Evolutionary conservation across 2,888 invertebrate species (phyloP).

Genomic region (Drosophila paramelanica): DNA sequence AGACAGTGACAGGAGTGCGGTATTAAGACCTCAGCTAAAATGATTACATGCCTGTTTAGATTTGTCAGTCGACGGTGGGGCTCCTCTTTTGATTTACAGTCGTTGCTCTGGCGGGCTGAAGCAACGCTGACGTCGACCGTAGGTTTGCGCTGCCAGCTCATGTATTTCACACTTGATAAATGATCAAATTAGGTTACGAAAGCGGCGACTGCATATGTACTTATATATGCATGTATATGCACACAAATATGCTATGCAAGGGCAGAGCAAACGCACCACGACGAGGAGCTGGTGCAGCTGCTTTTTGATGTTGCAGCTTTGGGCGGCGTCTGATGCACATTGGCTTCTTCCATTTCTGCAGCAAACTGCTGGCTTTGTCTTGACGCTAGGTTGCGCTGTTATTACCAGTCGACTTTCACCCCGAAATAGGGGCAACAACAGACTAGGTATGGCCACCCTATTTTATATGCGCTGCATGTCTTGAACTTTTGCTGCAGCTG

Average conservation of each 20-base stretch:
- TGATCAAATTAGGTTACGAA: constrained; percentile 74
- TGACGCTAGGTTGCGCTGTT: constrained; percentile 22
- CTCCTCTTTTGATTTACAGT: constrained; percentile 57
- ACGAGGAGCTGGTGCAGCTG: constrained; percentile 21
- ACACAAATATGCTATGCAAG: neutral
- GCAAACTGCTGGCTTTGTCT: constrained; percentile 47
- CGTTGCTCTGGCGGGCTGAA: constrained; percentile 15
- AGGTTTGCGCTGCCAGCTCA: constrained; percentile 55
- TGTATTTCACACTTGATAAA: constrained; percentile 78
- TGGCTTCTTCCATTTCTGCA: constrained; percentile 18
- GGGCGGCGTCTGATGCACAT: constrained; percentile 19
- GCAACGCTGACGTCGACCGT: constrained; percentile 4
- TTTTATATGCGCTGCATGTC: constrained; percentile 67
- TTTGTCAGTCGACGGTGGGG: constrained; percentile 61
- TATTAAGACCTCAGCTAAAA: constrained; percentile 74
- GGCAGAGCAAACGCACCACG: constrained; percentile 1
- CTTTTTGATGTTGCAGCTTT: constrained; percentile 42
- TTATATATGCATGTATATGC: neutral
- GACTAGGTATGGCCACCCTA: constrained; percentile 37
- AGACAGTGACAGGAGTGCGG: constrained; percentile 58
- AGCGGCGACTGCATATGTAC: constrained; percentile 54
- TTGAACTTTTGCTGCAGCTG: constrained; percentile 49
- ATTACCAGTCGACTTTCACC: constrained; percentile 51
- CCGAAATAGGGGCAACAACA: constrained; percentile 21
- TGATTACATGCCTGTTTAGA: constrained; percentile 79